Percentiles rank a stretch among this genome's conserved stretches.
phyloP scores from a whole-genome alignment of 2,888 invertebrate species.

The Ectemnius cavifrons region DNA sequence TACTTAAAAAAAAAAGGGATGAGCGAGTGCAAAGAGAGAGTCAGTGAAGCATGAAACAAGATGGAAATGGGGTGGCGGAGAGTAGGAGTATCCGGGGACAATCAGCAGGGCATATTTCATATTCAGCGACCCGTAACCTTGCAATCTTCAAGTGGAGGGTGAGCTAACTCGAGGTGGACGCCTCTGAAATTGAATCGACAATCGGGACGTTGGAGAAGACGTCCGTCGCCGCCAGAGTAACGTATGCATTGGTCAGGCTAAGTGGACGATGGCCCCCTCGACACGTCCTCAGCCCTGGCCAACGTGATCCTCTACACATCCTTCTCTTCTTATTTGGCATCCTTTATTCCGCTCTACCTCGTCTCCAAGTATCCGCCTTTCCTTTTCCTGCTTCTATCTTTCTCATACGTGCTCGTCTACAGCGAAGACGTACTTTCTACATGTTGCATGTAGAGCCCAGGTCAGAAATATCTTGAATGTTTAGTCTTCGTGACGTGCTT shows the following conservation, averaged over 20 bases:
- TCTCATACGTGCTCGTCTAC: not conserved
- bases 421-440: not conserved
- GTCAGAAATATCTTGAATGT: no score
- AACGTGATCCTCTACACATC: conserved; percentile 4
- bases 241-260: conserved; percentile 71
- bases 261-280: conserved; percentile 58
- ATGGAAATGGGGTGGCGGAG: conserved; percentile 9
- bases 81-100: conserved; percentile 60
- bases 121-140: conserved; percentile 66
- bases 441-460: no score
- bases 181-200: conserved; percentile 73
- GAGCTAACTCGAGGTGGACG: conserved; percentile 59
- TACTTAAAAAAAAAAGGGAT: not conserved
- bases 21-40: not conserved
- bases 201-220: conserved; percentile 56
- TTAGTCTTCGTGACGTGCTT: no score
- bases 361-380: conserved; percentile 18
- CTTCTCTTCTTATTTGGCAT: conserved; percentile 1
- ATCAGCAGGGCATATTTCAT: conserved; percentile 69
- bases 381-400: not conserved
- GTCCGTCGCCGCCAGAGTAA: conserved; percentile 59
- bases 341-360: conserved; percentile 11
- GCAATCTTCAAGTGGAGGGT: conserved; percentile 63
- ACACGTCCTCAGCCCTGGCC: conserved; percentile 15
- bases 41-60: not conserved